Base-by-base conservation (phyloP, 2,797 vertebrate genomes). In the Eupleurogrammus muticus region DNA sequence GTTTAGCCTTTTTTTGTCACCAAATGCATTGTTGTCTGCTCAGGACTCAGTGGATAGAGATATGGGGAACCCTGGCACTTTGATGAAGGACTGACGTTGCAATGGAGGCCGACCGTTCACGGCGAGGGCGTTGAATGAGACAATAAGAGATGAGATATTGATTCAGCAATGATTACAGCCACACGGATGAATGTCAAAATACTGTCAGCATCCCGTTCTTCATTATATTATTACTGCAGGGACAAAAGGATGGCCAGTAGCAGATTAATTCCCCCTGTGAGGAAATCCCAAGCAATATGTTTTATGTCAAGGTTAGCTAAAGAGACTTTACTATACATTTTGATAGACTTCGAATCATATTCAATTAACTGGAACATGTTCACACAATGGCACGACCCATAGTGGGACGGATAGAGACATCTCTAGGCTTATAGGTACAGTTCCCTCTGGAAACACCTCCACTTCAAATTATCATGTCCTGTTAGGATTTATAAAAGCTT, bases 111-210 rank as follows among this genome's bases (percentile, higher is more conserved):
- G 9, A 61, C 51, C 59, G 52, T 84, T 70, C 58, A n/a, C 23
- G 34, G 66, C 69, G 66, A 71, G 48, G 59, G 55, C 40, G 53
- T 50, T 56, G 56, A 75, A 78, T 67, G 58, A 82, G 83, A 84
- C 5, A 64, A 85, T 76, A 83, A 89, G 75, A 89, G 80, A 90
- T 81, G 79, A 90, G 76, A 73, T 90, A 88, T 88, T 86, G 86
- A 90, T 90, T 88, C 79, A 80, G 73, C 19, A 8, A 62, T 80
- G 84, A 88, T 89, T 80, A 83, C 76, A 77, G 63, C 56, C 42
- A 72, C 82, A 81, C 67, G 75, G 78, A 85, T 81, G 76, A 85
- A 84, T 79, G 83, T 87, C 82, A 87, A 89, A 87, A 88, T 73
- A 84, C 73, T 77, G 81, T 82, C 77, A 58, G 56, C 1, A 14